Base-by-base conservation (phyloP, 2,113 vertebrate species). In the Aptenodytes forsteri region DNA sequence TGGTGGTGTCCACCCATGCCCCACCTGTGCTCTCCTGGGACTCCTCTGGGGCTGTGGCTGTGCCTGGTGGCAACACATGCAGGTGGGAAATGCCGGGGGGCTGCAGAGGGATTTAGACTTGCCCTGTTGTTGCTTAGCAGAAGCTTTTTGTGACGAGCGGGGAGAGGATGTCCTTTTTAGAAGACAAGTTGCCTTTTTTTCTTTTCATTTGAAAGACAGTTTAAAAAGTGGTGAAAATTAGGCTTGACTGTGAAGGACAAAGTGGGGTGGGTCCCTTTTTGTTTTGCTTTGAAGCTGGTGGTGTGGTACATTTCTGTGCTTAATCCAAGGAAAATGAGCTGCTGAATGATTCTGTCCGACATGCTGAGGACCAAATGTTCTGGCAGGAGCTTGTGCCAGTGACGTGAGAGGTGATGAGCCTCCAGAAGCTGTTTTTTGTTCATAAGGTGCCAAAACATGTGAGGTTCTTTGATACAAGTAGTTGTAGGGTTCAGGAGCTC, bases 291-390 rank as follows among this genome's bases (percentile, higher is more conserved):
- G 58, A 90, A 94, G 30, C 44, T 76, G 44, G 19, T 82, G 34
- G 16, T 72, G 11, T 87, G 34, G 13, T 89, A 69, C 25, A 34
- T 69, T 94, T 80, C 75, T 76, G 66, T 76, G 75, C 56, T 69
- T 87, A 79, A 72, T 76, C 40, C 66, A 82, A 90, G 40, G 49
- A 85, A 96, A 89, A 52, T 47, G 36, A 89, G 34, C 25, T 89
- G 49, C 58, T 94, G 83, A 84, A 91, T 78, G 38, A 71, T 83
- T 92, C 78, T 92, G 94, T 91, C 67, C 1, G 3, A 96, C 59
- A 84, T n/a, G 38, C 72, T 91, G 87, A 81, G 87, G 87, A 84
- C 81, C 89, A 92, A 89, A 92, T 87, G 89, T 66, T 94, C 80
- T 95, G 89, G 91, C 80, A 96, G 36, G 11, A 87, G 42, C 29